Conservation (phyloP, 2,797 vertebrate genomes). For the Merluccius polli region DNA sequence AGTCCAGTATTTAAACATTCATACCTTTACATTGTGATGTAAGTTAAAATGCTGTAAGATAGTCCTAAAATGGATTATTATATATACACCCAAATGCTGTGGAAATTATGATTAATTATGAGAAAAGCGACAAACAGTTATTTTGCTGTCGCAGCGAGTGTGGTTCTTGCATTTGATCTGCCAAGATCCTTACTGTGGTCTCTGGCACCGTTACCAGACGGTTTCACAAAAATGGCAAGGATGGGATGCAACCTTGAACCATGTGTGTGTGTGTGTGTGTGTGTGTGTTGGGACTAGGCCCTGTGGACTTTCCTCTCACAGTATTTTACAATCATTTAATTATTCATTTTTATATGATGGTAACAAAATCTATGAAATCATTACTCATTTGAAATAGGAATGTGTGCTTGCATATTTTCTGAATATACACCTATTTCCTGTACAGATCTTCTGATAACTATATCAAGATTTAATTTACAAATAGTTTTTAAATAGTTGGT, state of each 20-base stretch:
- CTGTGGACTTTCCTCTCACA: too few species aligned
- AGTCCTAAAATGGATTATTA: not conserved
- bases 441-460: too few species aligned
- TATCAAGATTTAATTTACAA: too few species aligned
- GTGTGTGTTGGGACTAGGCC: not conserved
- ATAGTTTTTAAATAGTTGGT: too few species aligned
- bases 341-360: too few species aligned
- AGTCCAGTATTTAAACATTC: not conserved
- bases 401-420: too few species aligned
- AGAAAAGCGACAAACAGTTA: too few species aligned
- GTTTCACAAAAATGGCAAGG: conserved; percentile 34
- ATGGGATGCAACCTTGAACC: not conserved
- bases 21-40: not conserved
- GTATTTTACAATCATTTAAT: not conserved
- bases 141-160: conserved; percentile 26
- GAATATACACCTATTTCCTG: too few species aligned
- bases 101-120: not conserved
- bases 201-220: conserved; percentile 44
- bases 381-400: too few species aligned
- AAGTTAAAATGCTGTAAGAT: not conserved
- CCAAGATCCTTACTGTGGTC: not conserved
- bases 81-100: not conserved
- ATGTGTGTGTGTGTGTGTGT: conserved; percentile 4
- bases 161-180: not conserved
- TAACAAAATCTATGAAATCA: too few species aligned